These are phyloP conservation scores for Listronotus bonariensis DNA, from an alignment of 1,140 invertebrate genomes.

Conservation along the genomic window DNA sequence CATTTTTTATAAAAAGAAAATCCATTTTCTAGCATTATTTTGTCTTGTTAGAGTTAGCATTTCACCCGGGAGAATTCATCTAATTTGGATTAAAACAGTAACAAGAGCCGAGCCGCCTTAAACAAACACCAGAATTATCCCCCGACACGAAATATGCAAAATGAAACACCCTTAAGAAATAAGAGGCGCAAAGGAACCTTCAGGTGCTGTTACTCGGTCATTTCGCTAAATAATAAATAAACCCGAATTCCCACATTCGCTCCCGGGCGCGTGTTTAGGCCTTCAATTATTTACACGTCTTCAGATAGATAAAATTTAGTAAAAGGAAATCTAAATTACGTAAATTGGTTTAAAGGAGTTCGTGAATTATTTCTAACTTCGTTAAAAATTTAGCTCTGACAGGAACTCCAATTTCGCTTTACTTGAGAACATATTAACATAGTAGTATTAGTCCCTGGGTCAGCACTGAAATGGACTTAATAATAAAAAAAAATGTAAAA, in stretches of 20 bases:
- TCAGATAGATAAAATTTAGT: conserved; percentile 39
- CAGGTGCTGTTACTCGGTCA: no score
- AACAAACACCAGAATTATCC: conserved; percentile 33
- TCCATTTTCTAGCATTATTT: conserved; percentile 24
- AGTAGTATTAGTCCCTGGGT: no score
- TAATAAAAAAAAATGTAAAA: no score
- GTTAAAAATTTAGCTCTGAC: conserved; percentile 36
- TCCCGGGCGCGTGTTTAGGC: no score
- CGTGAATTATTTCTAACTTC: conserved; percentile 26
- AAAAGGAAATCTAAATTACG: conserved; percentile 29
- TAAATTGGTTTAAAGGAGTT: conserved; percentile 35
- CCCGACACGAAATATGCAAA: conserved; percentile 35
- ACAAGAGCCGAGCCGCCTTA: conserved; percentile 22
- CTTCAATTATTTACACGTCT: conserved; percentile 29
- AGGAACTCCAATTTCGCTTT: no score
- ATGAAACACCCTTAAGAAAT: conserved; percentile 35
- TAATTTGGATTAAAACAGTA: conserved; percentile 37
- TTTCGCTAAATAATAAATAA: no score
- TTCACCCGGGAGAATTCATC: conserved; percentile 15
- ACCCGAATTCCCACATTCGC: no score
- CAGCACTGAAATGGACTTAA: no score
- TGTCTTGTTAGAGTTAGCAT: conserved; percentile 8
- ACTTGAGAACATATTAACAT: no score
- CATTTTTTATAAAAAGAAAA: conserved; percentile 8
- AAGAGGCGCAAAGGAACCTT: no score